phyloP scores from a whole-genome alignment of 1,140 invertebrate species.

The Gryllus bimaculatus region DNA sequence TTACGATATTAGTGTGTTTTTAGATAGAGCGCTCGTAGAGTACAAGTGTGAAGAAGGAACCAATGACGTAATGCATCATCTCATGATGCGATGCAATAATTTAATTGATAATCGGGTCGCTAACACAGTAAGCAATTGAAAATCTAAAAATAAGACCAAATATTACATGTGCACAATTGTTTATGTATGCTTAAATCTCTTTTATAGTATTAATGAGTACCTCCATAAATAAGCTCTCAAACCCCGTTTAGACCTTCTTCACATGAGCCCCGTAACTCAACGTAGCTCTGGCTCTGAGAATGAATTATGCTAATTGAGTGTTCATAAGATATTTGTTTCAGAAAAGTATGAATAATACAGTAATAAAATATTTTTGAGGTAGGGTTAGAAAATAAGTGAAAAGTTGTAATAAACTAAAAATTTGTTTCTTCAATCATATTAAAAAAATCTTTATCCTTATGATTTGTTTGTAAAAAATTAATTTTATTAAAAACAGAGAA shows the following conservation, averaged over 20 bases:
- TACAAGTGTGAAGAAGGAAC: no score
- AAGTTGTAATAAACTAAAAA: no score
- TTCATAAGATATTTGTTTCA: neutral
- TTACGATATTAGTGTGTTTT: no score
- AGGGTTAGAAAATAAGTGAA: no score
- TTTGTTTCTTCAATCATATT: neutral
- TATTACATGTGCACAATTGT: neutral
- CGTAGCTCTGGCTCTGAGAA: neutral
- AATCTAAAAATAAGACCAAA: no score
- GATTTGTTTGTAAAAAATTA: neutral
- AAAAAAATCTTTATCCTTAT: neutral
- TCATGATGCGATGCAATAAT: no score
- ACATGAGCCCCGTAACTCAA: neutral
- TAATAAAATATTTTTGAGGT: no score
- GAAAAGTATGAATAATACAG: neutral
- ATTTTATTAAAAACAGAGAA: neutral
- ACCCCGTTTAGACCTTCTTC: neutral
- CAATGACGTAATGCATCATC: no score
- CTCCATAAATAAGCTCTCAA: neutral
- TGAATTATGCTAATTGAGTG: neutral
- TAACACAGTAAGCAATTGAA: no score
- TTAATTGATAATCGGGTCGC: no score
- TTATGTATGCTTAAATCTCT: neutral
- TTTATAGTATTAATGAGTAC: neutral
- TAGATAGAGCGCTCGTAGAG: no score